Evolutionary conservation across 2,888 invertebrate genomes (phyloP).

Genomic region (Calliphora vomitoria): DNA sequence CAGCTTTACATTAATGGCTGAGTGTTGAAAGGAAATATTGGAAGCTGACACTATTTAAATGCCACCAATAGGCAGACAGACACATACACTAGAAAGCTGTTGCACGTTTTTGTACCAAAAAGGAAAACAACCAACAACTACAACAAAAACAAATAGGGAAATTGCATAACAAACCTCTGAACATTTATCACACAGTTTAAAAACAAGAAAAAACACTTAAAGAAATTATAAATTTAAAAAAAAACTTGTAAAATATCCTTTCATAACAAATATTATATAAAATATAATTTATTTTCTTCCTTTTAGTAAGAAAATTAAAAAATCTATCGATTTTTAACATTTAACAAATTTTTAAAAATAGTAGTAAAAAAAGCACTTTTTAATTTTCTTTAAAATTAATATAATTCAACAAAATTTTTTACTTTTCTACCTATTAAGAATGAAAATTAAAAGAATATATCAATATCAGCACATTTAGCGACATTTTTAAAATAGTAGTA

Average conservation of each 20-base stretch:
- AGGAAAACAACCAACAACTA: background rate
- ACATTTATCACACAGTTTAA: slow-evolving; percentile 9
- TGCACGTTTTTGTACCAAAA: background rate
- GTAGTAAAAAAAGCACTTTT: no score
- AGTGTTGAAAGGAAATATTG: slow-evolving; percentile 51
- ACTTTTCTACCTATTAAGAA: no score
- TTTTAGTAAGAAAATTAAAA: no score
- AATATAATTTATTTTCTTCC: no score
- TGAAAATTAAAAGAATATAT: no score
- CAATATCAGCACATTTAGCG: no score
- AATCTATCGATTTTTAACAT: no score
- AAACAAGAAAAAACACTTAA: background rate
- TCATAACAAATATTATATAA: no score
- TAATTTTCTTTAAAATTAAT: no score
- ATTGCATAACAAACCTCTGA: slow-evolving; percentile 43
- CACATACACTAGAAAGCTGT: background rate
- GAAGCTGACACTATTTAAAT: slow-evolving; percentile 37
- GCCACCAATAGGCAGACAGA: background rate
- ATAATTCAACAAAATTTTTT: no score
- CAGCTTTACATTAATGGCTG: background rate
- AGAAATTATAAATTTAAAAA: background rate
- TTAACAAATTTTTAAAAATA: no score
- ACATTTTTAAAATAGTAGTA: no score
- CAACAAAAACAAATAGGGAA: slow-evolving; percentile 16
- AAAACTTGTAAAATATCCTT: background rate